phyloP scores from a whole-genome alignment of 1,140 invertebrate genomes.

The Pseudomyrmex pallidus region DNA sequence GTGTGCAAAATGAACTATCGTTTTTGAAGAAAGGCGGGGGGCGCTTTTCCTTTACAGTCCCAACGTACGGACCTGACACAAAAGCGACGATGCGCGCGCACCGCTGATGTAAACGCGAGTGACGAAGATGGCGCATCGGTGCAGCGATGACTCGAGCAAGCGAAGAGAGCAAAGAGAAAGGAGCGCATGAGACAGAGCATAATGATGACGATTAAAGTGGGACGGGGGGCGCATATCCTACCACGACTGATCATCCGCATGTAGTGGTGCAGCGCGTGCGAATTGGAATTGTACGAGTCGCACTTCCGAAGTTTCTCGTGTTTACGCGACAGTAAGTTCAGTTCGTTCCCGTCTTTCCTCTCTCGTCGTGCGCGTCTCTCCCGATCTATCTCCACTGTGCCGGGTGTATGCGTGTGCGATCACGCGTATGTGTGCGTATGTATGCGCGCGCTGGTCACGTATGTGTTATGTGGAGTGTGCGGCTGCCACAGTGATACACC shows the following conservation, averaged over 20 bases:
- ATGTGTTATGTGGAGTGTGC: slow-evolving; percentile 8
- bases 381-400: not conserved
- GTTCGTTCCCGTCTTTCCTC: slow-evolving; percentile 1
- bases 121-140: slow-evolving; percentile 30
- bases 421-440: not conserved
- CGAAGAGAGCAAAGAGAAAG: not conserved
- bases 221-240: not conserved
- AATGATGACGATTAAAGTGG: not conserved
- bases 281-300: slow-evolving; percentile 32
- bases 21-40: not conserved
- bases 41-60: no score
- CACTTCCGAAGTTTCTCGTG: slow-evolving; percentile 57
- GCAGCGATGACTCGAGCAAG: not conserved
- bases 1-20: not conserved
- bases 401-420: not conserved
- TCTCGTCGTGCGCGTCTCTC: not conserved
- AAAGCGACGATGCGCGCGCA: slow-evolving; percentile 71
- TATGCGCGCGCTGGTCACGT: not conserved
- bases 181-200: slow-evolving; percentile 27
- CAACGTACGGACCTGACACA: slow-evolving; percentile 60
- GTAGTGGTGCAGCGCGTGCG: slow-evolving; percentile 57
- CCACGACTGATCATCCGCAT: slow-evolving; percentile 3
- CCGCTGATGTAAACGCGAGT: not conserved
- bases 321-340: slow-evolving; percentile 63
- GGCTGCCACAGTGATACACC: slow-evolving; percentile 34